A percentile compares a stretch with the other conserved stretches of the same genome.
phyloP scores from a whole-genome alignment of 2,113 vertebrate genomes.

The Zootoca vivipara region DNA sequence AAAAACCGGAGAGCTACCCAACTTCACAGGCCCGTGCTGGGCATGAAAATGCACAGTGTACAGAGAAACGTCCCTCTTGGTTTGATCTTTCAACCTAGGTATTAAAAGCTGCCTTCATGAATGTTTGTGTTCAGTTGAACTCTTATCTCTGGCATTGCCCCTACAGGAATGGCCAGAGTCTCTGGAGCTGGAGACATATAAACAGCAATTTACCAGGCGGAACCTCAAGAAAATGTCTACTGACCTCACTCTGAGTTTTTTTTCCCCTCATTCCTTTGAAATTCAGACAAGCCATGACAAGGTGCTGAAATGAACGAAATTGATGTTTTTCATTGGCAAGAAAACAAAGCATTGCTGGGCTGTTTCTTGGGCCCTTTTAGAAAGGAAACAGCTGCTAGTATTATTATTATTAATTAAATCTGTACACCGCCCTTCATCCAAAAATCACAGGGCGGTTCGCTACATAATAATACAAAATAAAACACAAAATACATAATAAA shows the following conservation, averaged over 20 bases:
- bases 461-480: not conserved
- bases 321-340: not conserved
- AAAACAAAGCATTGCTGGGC: not conserved
- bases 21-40: accelerated
- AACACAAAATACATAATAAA: not conserved
- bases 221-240: not conserved
- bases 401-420: too few relatives aligned
- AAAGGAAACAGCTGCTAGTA: not conserved
- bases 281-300: not conserved
- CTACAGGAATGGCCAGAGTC: not conserved
- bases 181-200: not conserved
- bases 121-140: not conserved
- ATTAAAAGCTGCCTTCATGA: not conserved
- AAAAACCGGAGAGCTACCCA: not conserved
- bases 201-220: slow-evolving; percentile 5
- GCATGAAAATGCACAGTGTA: not conserved
- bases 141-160: not conserved
- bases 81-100: slow-evolving; percentile 31
- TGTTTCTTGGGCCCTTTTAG: not conserved
- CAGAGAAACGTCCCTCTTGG: not conserved
- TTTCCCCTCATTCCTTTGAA: not conserved
- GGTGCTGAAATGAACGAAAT: slow-evolving; percentile 9
- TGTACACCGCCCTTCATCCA: too few relatives aligned
- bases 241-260: not conserved
- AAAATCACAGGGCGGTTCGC: too few relatives aligned